Conservation (phyloP, 2,888 invertebrate species). For the Rotaria magnacalcarata region DNA sequence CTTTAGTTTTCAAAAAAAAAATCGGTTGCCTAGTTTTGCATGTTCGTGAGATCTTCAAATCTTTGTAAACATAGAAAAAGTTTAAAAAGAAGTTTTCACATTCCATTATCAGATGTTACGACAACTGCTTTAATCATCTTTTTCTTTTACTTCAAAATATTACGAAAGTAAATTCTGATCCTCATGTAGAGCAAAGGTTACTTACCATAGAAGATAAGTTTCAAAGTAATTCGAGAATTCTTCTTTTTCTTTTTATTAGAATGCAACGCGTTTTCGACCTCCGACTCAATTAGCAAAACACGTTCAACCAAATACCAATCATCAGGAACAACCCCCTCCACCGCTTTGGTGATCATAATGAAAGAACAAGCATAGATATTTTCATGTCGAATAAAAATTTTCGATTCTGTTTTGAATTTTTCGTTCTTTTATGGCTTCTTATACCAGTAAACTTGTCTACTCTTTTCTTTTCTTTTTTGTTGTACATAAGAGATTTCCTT, state of each 20-base stretch:
- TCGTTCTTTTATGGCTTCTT: neutral
- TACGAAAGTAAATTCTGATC: too few relatives aligned
- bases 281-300: neutral
- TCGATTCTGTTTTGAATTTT: neutral
- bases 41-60: too few relatives aligned
- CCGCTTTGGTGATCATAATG: neutral
- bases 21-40: too few relatives aligned
- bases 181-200: too few relatives aligned
- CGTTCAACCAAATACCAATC: neutral
- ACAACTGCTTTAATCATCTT: too few relatives aligned
- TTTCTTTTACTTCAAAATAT: too few relatives aligned
- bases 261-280: neutral
- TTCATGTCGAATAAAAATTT: neutral
- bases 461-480: neutral
- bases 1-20: too few relatives aligned
- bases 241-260: neutral
- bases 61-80: too few relatives aligned
- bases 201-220: too few relatives aligned
- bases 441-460: conserved; percentile 14
- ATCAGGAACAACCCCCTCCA: neutral
- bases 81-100: too few relatives aligned
- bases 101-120: too few relatives aligned
- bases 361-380: neutral
- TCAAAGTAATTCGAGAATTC: too few relatives aligned
- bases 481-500: neutral